Evolutionary conservation across 37 sponge, comb jelly and placozoan genomes (phyloP).

Genomic region (Aphrocallistes beatrix): DNA sequence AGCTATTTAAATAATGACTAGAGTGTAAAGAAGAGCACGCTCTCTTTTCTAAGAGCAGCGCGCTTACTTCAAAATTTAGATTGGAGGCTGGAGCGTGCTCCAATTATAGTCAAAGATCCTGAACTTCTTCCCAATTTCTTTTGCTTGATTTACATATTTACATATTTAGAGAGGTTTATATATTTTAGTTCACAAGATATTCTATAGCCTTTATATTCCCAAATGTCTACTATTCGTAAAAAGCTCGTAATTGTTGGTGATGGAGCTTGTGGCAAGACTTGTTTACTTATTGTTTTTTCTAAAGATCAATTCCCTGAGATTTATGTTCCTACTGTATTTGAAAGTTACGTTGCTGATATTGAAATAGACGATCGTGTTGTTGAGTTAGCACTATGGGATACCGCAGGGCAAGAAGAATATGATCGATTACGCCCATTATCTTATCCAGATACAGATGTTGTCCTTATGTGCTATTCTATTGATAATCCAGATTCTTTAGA

Average conservation of each 20-base stretch:
- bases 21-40: no score
- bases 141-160: no score
- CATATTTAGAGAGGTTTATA: no score
- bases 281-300: constrained; percentile 89
- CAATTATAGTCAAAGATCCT: no score
- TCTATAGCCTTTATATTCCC: no score
- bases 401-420: constrained; percentile 74
- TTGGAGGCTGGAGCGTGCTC: no score
- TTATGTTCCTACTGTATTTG: constrained; percentile 93
- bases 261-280: constrained; percentile 97
- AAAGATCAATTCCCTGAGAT: constrained; percentile 95
- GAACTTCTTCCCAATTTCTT: no score
- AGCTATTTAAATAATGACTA: no score
- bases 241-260: constrained; percentile 98
- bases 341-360: constrained; percentile 94
- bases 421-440: constrained; percentile 84
- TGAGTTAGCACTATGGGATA: constrained; percentile 93
- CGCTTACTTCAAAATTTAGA: no score
- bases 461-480: constrained; percentile 11
- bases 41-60: no score
- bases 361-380: constrained; percentile 81
- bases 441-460: constrained; percentile 48
- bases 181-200: no score
- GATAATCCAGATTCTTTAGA: constrained; percentile 8
- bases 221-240: constrained; percentile 68